Conservation (phyloP, 1,140 invertebrate genomes). For the Zophobas atratus region DNA sequence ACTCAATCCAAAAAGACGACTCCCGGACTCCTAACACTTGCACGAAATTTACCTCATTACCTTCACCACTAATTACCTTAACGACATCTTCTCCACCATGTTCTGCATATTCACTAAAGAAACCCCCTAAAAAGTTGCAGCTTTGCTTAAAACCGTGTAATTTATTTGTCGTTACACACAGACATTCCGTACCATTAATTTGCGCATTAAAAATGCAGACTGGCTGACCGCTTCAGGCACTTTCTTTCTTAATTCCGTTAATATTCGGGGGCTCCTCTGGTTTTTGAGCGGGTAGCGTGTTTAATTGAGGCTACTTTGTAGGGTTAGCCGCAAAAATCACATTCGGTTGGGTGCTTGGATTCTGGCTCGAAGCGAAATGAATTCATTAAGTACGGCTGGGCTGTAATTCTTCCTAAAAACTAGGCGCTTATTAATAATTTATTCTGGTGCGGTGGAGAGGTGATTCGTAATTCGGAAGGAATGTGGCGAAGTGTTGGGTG, state of each 20-base stretch:
- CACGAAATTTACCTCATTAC: not conserved
- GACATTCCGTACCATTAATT: slow-evolving; percentile 6
- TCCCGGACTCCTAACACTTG: not conserved
- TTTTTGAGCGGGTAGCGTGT: not conserved
- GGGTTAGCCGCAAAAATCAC: slow-evolving; percentile 4
- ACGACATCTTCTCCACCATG: not conserved
- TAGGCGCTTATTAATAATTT: slow-evolving; percentile 7
- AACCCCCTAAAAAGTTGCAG: not conserved
- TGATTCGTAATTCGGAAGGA: too few species aligned
- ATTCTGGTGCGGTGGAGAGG: not conserved
- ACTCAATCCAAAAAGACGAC: too few species aligned
- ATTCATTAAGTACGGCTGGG: slow-evolving; percentile 1
- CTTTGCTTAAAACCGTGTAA: slow-evolving; percentile 6
- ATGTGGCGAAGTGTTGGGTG: too few species aligned
- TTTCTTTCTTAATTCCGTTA: not conserved
- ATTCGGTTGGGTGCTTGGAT: not conserved
- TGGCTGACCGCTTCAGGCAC: not conserved
- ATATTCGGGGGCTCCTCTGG: not conserved
- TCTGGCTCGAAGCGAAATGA: not conserved
- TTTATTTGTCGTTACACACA: slow-evolving; percentile 38
- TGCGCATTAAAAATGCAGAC: slow-evolving; percentile 32
- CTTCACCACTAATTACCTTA: not conserved
- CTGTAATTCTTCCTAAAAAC: not conserved
- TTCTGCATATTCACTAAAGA: not conserved
- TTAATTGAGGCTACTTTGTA: not conserved